These are phyloP conservation scores for Phyllostomus discolor DNA, from an alignment of 2,113 vertebrate genomes.

Conservation along the genomic window DNA sequence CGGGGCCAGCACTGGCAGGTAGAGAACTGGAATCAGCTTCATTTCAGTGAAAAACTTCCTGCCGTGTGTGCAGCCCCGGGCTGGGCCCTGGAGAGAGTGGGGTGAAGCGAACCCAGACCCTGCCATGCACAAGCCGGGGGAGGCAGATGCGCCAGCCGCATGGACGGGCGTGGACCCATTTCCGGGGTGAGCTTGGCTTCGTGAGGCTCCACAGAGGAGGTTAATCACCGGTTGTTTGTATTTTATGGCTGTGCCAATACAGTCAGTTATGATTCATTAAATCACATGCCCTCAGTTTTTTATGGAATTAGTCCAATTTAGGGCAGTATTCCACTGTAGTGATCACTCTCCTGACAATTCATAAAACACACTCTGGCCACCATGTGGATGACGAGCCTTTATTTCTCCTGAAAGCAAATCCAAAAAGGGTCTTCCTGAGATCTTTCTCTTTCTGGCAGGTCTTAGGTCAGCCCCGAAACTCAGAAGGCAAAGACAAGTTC, in stretches of 20 bases:
- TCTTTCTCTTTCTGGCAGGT: constrained; percentile 60
- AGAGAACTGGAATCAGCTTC: neutral
- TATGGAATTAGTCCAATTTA: neutral
- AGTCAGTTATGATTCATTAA: neutral
- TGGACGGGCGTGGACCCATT: neutral
- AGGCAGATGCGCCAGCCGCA: neutral
- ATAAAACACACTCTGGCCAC: neutral
- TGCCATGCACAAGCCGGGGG: accelerated
- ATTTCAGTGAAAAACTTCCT: neutral
- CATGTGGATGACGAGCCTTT: neutral
- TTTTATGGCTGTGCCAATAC: neutral
- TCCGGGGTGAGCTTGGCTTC: neutral
- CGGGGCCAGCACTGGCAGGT: neutral
- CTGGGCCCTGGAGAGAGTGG: neutral
- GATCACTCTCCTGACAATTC: neutral
- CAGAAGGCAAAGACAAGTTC: constrained; percentile 1
- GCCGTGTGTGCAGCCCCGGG: neutral
- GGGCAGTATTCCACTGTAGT: neutral
- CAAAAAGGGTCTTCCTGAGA: neutral
- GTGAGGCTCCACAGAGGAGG: neutral
- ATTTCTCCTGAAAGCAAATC: neutral
- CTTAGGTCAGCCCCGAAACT: neutral
- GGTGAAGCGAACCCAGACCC: neutral
- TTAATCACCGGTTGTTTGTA: neutral
- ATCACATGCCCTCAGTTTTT: neutral